Conservation (phyloP, 2,888 invertebrate genomes). For the Blastobasis lacticolella region DNA sequence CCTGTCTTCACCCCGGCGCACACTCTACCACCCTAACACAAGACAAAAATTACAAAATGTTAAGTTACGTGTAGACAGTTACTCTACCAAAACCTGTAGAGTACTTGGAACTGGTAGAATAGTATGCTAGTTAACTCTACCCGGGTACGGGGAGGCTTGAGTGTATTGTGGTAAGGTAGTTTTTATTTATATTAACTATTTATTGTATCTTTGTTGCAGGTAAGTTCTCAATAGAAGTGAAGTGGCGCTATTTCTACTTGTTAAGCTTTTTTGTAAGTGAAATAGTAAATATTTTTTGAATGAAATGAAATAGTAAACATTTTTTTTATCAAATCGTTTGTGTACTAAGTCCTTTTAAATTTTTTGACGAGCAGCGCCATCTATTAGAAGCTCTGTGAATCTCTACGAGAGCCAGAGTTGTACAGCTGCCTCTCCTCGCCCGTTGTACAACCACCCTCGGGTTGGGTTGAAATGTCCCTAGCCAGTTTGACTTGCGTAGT, state of each 20-base stretch:
- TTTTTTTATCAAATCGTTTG: not conserved
- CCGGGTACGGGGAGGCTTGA: too few species aligned
- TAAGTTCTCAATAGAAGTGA: not conserved
- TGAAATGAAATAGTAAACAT: not conserved
- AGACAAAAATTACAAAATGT: too few species aligned
- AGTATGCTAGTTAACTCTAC: too few species aligned
- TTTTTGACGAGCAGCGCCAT: conserved; percentile 27
- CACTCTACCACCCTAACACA: too few species aligned
- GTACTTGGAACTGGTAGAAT: too few species aligned
- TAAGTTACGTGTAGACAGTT: too few species aligned
- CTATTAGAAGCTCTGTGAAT: conserved; percentile 17
- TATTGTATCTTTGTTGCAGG: not conserved
- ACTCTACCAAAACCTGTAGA: too few species aligned
- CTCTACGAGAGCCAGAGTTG: not conserved
- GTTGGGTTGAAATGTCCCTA: not conserved
- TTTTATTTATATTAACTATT: too few species aligned
- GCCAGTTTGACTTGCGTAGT: not conserved
- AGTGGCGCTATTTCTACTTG: not conserved
- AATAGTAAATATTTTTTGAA: too few species aligned
- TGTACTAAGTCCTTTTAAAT: not conserved
- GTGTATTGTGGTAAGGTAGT: too few species aligned
- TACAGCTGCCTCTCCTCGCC: too few species aligned
- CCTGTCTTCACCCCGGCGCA: too few species aligned
- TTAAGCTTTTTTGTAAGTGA: not conserved
- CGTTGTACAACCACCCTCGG: not conserved